Conservation (phyloP, 2,888 invertebrate species). For the Idaea dimidiata region DNA sequence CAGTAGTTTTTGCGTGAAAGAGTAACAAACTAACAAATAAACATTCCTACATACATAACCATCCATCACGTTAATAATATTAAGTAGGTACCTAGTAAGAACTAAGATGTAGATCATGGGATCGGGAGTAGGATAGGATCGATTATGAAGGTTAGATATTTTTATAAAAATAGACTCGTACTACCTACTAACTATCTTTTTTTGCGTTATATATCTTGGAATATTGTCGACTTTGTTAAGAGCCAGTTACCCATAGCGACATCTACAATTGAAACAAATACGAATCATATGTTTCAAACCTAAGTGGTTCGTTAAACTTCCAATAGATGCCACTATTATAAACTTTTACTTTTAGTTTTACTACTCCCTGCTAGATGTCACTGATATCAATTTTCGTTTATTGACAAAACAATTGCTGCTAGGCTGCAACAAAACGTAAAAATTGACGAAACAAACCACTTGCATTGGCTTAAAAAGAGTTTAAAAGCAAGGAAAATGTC, state of each 20-base stretch:
- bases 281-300: neutral
- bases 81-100: too few relatives aligned
- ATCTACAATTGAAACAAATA: neutral
- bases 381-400: slow-evolving; percentile 21
- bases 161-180: too few relatives aligned
- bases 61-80: too few relatives aligned
- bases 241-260: neutral
- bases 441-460: neutral
- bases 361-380: slow-evolving; percentile 13
- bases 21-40: too few relatives aligned
- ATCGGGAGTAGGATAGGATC: too few relatives aligned
- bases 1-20: too few relatives aligned
- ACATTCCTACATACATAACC: too few relatives aligned
- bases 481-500: slow-evolving; percentile 49
- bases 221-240: neutral
- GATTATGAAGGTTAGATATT: too few relatives aligned
- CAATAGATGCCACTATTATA: slow-evolving; percentile 28
- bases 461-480: neutral
- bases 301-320: neutral
- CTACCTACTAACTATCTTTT: neutral
- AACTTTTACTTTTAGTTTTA: neutral
- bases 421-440: neutral
- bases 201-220: neutral
- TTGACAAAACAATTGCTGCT: slow-evolving; percentile 42
- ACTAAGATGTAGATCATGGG: too few relatives aligned